A percentile compares a stretch with the other conserved stretches of the same genome.
Evolutionary conservation across 1,140 invertebrate genomes (phyloP).

Genomic region (Drosophila mayri): DNA sequence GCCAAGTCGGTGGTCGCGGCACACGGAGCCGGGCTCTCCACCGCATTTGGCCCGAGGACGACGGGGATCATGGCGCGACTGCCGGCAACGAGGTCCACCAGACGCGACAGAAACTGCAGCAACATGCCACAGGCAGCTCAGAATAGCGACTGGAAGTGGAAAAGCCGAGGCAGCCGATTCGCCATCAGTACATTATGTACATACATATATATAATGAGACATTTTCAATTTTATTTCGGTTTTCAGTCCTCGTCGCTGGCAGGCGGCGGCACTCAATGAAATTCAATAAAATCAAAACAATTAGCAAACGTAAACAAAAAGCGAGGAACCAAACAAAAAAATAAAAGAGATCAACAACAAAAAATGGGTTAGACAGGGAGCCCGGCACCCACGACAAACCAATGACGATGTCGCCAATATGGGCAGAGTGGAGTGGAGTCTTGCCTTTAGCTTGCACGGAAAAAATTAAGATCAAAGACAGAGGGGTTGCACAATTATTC

Average conservation of each 20-base stretch:
- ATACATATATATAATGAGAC: constrained; percentile 43
- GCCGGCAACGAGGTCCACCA: constrained; percentile 49
- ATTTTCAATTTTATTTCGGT: constrained; percentile 51
- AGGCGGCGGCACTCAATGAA: constrained; percentile 67
- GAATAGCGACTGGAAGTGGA: constrained; percentile 65
- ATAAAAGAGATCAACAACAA: neutral
- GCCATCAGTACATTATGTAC: neutral
- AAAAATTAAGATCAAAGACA: constrained; percentile 8
- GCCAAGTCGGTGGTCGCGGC: constrained; percentile 48
- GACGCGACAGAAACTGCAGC: constrained; percentile 60
- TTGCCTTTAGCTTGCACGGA: constrained; percentile 54
- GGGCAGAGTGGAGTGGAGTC: constrained; percentile 16
- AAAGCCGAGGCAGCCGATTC: constrained; percentile 28
- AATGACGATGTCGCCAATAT: constrained; percentile 41
- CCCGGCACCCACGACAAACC: constrained; percentile 5
- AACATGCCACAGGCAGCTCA: constrained; percentile 69
- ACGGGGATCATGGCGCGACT: constrained; percentile 55
- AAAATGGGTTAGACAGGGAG: constrained; percentile 16
- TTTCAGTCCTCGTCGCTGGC: constrained; percentile 37
- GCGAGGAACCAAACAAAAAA: constrained; percentile 10
- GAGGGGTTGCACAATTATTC: constrained; percentile 3
- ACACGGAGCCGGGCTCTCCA: constrained; percentile 22
- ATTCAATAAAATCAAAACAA: constrained; percentile 80
- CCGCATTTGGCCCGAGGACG: constrained; percentile 21
- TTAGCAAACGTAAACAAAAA: constrained; percentile 71